Evolutionary conservation across 2,797 vertebrate species (phyloP).

Genomic region (Pangasius krempfi): DNA sequence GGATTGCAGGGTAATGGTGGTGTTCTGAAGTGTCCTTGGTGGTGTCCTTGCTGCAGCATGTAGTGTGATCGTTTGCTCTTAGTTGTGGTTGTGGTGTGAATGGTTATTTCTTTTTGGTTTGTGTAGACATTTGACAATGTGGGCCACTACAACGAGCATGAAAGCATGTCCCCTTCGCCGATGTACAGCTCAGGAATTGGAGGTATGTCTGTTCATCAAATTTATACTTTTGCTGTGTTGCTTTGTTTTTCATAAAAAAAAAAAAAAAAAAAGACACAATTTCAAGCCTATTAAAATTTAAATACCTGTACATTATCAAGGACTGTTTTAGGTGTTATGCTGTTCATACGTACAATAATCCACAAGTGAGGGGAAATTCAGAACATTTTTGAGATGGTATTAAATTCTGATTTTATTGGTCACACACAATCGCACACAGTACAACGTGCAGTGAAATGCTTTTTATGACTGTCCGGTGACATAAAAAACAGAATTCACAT

Average conservation of each 20-base stretch:
- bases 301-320: not conserved
- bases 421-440: too few species aligned
- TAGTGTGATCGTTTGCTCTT: not conserved
- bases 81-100: not conserved
- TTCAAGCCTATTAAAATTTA: not conserved
- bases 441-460: too few species aligned
- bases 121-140: conserved; percentile 84
- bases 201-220: conserved; percentile 69
- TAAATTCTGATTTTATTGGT: not conserved
- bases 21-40: conserved; percentile 1
- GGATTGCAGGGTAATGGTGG: not conserved
- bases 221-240: not conserved
- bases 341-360: not conserved
- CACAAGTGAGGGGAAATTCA: not conserved
- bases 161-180: conserved; percentile 80
- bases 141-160: conserved; percentile 82
- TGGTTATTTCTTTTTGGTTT: not conserved
- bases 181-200: conserved; percentile 86
- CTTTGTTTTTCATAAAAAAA: not conserved
- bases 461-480: too few species aligned
- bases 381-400: not conserved
- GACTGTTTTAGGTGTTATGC: not conserved
- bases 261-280: too few species aligned
- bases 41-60: conserved; percentile 5
- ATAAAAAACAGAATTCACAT: too few species aligned